Evolutionary conservation across 1,140 invertebrate species (phyloP).

Genomic region (Drosophila dunni): DNA sequence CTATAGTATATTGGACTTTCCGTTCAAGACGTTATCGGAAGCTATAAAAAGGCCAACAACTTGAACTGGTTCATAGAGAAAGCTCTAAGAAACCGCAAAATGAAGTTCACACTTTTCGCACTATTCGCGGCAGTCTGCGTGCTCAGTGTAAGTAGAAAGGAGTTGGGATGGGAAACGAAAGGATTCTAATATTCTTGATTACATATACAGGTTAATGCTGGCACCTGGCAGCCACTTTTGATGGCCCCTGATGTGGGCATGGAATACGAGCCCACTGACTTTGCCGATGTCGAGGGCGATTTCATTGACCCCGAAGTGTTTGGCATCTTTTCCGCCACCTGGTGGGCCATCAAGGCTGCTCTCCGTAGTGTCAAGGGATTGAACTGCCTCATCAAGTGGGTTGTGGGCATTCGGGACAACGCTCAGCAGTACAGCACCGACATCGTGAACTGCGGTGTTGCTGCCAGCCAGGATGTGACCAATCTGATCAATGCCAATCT

Average conservation of each 20-base stretch:
- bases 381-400: constrained; percentile 67
- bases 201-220: constrained; percentile 52
- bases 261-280: constrained; percentile 17
- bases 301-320: constrained; percentile 22
- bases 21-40: constrained; percentile 14
- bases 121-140: constrained; percentile 54
- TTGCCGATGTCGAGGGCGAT: constrained; percentile 20
- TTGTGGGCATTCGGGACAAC: constrained; percentile 53
- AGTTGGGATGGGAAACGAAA: too few species aligned
- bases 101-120: constrained; percentile 63
- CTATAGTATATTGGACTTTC: constrained; percentile 1
- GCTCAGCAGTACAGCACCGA: constrained; percentile 47
- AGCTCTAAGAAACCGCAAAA: constrained; percentile 34
- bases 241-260: constrained; percentile 15
- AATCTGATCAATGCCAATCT: constrained; percentile 60
- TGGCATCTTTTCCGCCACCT: neutral
- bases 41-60: constrained; percentile 27
- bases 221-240: constrained; percentile 21
- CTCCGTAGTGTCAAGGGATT: constrained; percentile 63
- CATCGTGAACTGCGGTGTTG: constrained; percentile 47
- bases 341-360: constrained; percentile 23
- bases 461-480: constrained; percentile 59
- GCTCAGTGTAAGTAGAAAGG: constrained; percentile 48
- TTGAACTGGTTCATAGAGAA: constrained; percentile 2
- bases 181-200: neutral